Base-by-base conservation (phyloP, 2,888 invertebrate species). In the Synergus umbraculus region DNA sequence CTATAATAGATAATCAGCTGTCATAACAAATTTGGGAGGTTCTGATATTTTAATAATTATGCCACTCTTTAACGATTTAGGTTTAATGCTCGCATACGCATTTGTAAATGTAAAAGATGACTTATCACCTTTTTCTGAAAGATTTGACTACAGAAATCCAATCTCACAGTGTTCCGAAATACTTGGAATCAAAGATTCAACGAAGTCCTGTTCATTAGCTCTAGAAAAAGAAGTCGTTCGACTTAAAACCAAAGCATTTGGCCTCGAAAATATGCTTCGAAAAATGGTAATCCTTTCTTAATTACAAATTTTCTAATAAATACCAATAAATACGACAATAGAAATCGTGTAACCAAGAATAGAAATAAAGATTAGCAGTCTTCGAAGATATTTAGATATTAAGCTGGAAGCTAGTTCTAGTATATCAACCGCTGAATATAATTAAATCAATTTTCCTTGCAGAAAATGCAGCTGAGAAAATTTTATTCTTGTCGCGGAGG, bases 161-260 rank as follows among this genome's bases (percentile, higher is more conserved):
- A 18, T 46, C 49, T 18, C 37, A 63, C 22, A 73, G 49, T 73
- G 54, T 73, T 54, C 37, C 18, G 73, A 54, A n/a, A 37, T 81
- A 3, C 77, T 84, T 10, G 79, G 79, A 7, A 78, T 85, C 41
- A 69, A 79, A 18, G 84, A 87, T 73, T 37, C 81, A 29, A 81
- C 83, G 43, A 60, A 77, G 37, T 41, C 13, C 2, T 73, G 84
- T 44, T 60, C 64, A 49, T 49, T 64, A 2, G 18, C n/a, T 37
- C 41, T 84, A n/a, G 63, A 79, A 18, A 81, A 84, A 54, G 86
- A 89, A 79, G 77, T 89, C n/a, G 76, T 79, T 18, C 80, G 41
- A 18, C 37, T 78, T 18, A 66, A 67, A 67, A 78, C 41, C 12
- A 60, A 54, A 58, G 58, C 67, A 18, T 58, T 67, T 13, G 22